phyloP scores from a whole-genome alignment of 2,113 vertebrate genomes.

The Gallinago undulata region DNA sequence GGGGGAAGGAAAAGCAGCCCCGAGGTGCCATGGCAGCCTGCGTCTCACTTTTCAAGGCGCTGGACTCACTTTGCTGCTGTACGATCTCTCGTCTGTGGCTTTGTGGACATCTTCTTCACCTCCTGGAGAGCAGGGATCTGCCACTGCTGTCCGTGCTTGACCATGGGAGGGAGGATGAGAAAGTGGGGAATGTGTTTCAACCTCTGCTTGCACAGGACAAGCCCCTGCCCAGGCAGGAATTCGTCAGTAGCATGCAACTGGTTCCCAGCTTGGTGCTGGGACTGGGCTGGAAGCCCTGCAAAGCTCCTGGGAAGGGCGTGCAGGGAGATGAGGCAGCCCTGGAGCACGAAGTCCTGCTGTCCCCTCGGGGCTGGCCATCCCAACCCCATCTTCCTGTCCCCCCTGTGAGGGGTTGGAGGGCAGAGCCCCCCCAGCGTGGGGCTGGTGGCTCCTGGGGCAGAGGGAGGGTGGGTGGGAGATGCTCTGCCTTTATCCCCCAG shows the following conservation, averaged over 20 bases:
- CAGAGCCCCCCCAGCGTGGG: not conserved
- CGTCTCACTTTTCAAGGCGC: not conserved
- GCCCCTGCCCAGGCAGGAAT: not conserved
- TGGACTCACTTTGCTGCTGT: not conserved
- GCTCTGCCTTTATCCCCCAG: conserved; percentile 18
- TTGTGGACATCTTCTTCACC: not conserved
- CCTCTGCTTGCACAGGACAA: not conserved
- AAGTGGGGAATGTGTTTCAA: not conserved
- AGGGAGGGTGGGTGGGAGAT: not conserved
- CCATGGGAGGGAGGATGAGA: not conserved
- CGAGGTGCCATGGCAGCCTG: not conserved
- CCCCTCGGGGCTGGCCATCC: not conserved
- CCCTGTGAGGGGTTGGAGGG: not conserved
- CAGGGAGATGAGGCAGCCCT: not conserved
- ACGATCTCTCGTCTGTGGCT: not conserved
- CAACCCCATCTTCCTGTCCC: not conserved
- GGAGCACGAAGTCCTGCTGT: not conserved
- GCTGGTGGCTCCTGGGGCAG: not conserved
- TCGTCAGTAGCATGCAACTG: not conserved
- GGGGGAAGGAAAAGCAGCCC: not conserved
- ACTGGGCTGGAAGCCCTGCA: not conserved
- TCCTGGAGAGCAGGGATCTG: not conserved
- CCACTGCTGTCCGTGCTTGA: not conserved
- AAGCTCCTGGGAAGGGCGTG: not conserved
- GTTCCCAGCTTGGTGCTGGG: not conserved